A percentile compares a stretch with the other conserved stretches of the same genome.
Conservation (phyloP, 2,888 invertebrate species). For the Pantelozetes paolii region DNA sequence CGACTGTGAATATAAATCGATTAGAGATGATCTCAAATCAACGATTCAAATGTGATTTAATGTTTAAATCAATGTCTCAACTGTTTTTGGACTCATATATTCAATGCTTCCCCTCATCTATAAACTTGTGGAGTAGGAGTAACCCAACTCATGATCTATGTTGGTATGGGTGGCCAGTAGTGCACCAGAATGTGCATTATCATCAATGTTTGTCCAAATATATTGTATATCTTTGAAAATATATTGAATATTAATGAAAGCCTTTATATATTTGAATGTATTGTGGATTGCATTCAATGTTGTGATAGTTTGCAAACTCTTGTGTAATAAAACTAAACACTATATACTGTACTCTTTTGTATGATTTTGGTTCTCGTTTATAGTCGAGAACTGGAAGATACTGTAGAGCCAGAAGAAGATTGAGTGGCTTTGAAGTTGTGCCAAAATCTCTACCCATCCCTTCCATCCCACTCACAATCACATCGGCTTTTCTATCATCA, state of each 20-base stretch:
- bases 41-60: conserved; percentile 24
- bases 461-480: conserved; percentile 9
- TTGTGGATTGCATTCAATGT: not conserved
- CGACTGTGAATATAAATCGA: conserved; percentile 24
- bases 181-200: not conserved
- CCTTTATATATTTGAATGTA: not conserved
- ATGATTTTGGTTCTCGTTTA: not conserved
- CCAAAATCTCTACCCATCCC: conserved; percentile 18
- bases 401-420: conserved; percentile 6
- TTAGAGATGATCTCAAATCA: not conserved
- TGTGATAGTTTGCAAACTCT: conserved; percentile 5
- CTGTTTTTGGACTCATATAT: not conserved
- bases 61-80: conserved; percentile 12
- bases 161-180: not conserved
- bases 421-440: conserved; percentile 2
- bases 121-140: conserved; percentile 4
- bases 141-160: not conserved
- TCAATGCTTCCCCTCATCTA: conserved; percentile 1
- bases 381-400: not conserved
- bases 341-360: conserved; percentile 1
- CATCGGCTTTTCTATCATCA: conserved; percentile 24
- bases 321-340: conserved; percentile 18
- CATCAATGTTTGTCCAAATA: not conserved
- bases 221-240: not conserved
- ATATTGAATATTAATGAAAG: conserved; percentile 19